A percentile compares a stretch with the other conserved stretches of the same genome.
Conservation (phyloP, 2,888 invertebrate genomes). For the Selenia dentaria region DNA sequence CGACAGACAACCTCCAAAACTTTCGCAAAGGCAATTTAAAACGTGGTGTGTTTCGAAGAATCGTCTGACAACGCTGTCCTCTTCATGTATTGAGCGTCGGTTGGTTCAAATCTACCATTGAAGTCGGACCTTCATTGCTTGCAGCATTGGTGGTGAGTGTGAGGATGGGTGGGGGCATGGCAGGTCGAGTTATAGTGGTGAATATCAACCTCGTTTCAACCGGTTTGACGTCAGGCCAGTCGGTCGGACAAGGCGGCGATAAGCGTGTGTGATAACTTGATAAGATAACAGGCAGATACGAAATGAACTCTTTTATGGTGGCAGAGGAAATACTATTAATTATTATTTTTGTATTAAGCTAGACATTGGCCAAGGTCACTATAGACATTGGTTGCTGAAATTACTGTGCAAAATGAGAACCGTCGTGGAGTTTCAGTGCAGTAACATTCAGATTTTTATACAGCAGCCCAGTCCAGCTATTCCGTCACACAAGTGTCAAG, state of each 20-base stretch:
- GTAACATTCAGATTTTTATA: too few relatives aligned
- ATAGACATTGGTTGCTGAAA: too few relatives aligned
- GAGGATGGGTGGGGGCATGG: slow-evolving; percentile 6
- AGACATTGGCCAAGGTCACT: too few relatives aligned
- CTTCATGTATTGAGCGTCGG: slow-evolving; percentile 29
- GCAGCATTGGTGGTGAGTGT: background rate
- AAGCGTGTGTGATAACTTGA: slow-evolving; percentile 47
- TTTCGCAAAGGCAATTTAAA: slow-evolving; percentile 36
- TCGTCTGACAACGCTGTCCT: slow-evolving; percentile 25
- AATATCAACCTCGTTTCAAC: slow-evolving; percentile 60
- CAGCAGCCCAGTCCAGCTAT: too few relatives aligned
- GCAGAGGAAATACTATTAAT: slow-evolving; percentile 36
- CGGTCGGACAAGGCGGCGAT: slow-evolving; percentile 57
- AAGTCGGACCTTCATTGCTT: slow-evolving; percentile 17
- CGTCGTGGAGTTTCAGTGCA: too few relatives aligned
- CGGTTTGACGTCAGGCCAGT: slow-evolving; percentile 64
- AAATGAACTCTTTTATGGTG: slow-evolving; percentile 14
- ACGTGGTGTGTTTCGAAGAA: slow-evolving; percentile 26
- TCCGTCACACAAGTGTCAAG: too few relatives aligned
- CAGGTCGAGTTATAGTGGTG: slow-evolving; percentile 43
- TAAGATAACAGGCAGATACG: slow-evolving; percentile 54
- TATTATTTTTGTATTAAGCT: too few relatives aligned
- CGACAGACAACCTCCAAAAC: slow-evolving; percentile 37
- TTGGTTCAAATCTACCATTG: slow-evolving; percentile 21
- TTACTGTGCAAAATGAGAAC: too few relatives aligned